Percentiles rank a stretch among this genome's conserved stretches.
Evolutionary conservation across 2,888 invertebrate species (phyloP).

Genomic region (Antheraea yamamai): DNA sequence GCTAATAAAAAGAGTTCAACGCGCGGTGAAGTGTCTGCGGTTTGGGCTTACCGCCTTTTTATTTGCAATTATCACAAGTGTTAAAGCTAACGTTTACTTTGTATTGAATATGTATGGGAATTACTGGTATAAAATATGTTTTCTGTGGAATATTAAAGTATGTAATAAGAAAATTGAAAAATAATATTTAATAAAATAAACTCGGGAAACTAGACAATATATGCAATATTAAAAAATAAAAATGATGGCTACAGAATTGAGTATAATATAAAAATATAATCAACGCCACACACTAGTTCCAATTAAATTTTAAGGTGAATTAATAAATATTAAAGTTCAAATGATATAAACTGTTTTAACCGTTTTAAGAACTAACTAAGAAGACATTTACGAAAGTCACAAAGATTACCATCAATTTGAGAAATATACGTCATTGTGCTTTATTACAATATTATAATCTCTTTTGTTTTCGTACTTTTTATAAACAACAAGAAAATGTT

Average conservation of each 20-base stretch:
- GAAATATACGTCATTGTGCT: not conserved
- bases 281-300: too few relatives aligned
- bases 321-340: too few relatives aligned
- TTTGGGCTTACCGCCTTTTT: conserved; percentile 8
- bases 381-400: not conserved
- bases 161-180: not conserved
- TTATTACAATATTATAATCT: not conserved
- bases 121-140: not conserved
- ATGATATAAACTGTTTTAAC: too few relatives aligned
- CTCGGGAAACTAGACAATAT: too few relatives aligned
- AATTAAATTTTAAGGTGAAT: too few relatives aligned
- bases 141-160: not conserved
- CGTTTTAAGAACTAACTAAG: not conserved
- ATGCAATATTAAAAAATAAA: too few relatives aligned
- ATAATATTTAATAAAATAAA: too few relatives aligned
- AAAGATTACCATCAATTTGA: not conserved
- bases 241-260: too few relatives aligned
- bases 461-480: not conserved
- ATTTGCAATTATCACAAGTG: conserved; percentile 19
- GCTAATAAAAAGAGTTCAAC: conserved; percentile 57
- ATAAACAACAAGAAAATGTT: not conserved
- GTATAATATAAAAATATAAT: too few relatives aligned
- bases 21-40: conserved; percentile 39
- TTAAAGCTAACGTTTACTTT: not conserved
- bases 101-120: not conserved